Conservation (phyloP, 2,888 invertebrate species). For the Spodoptera exigua region DNA sequence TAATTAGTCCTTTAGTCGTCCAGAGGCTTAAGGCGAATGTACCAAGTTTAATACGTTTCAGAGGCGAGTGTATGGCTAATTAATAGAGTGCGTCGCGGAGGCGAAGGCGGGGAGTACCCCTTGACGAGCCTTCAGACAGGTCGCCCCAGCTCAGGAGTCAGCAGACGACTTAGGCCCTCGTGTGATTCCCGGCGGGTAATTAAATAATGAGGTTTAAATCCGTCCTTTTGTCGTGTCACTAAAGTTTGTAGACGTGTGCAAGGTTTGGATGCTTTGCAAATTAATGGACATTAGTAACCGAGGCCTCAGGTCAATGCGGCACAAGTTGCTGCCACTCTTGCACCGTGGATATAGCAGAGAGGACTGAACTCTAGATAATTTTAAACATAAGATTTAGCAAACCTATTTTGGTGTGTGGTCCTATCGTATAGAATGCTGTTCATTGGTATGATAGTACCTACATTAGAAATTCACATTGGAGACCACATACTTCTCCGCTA, state of each 20-base stretch:
- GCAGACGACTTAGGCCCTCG: conserved; percentile 72
- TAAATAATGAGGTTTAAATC: conserved; percentile 82
- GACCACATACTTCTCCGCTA: no score
- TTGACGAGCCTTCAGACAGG: conserved; percentile 76
- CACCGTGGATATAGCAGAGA: no score
- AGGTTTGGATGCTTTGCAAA: conserved; percentile 35
- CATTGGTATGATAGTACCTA: no score
- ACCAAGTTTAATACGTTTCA: conserved; percentile 37
- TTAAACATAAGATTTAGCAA: no score
- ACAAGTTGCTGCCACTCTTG: not conserved
- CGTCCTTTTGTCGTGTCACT: conserved; percentile 64
- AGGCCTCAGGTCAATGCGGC: conserved; percentile 18
- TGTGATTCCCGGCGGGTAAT: conserved; percentile 79
- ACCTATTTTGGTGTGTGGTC: no score
- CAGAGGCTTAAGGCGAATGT: conserved; percentile 29
- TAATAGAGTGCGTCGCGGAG: conserved; percentile 76
- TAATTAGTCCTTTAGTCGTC: conserved; percentile 67
- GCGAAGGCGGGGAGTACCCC: conserved; percentile 71
- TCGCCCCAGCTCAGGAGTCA: conserved; percentile 68
- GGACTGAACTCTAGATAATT: not conserved
- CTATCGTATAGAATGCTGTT: no score
- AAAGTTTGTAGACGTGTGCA: conserved; percentile 54
- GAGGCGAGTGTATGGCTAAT: conserved; percentile 71
- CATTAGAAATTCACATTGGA: no score
- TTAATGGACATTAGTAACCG: conserved; percentile 41